These are phyloP conservation scores for Drosophila triauraria DNA, from an alignment of 1,140 invertebrate genomes.

Conservation along the genomic window DNA sequence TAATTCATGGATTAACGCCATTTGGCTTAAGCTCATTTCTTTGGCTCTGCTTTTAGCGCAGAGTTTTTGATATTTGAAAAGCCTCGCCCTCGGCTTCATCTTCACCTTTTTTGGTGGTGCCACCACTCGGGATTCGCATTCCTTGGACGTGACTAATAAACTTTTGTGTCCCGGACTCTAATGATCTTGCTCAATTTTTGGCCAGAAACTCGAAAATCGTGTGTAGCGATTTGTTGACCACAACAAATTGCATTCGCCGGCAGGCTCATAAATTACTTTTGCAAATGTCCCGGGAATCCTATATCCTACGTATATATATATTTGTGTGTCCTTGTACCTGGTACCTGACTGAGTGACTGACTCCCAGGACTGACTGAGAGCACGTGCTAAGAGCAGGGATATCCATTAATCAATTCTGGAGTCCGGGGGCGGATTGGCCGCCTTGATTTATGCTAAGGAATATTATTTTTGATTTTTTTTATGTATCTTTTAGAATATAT, in stretches of 20 bases:
- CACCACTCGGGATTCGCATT: conserved; percentile 56
- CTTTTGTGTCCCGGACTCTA: conserved; percentile 48
- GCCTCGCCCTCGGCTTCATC: conserved; percentile 54
- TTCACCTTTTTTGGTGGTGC: conserved; percentile 46
- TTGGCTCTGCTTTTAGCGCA: conserved; percentile 74
- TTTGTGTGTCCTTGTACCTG: conserved; percentile 51
- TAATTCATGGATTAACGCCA: conserved; percentile 85
- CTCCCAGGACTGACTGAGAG: conserved; percentile 53
- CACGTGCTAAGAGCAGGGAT: conserved; percentile 76
- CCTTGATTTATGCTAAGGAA: conserved; percentile 73
- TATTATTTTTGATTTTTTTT: conserved; percentile 58
- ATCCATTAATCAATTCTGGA: conserved; percentile 71
- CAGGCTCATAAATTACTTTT: conserved; percentile 71
- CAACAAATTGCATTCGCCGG: conserved; percentile 77
- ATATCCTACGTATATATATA: not conserved
- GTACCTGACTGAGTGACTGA: conserved; percentile 64
- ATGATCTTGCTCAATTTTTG: conserved; percentile 54
- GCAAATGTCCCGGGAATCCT: conserved; percentile 36
- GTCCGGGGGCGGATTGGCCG: conserved; percentile 9
- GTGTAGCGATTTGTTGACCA: conserved; percentile 81
- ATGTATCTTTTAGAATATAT: conserved; percentile 19
- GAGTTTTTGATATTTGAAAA: conserved; percentile 51
- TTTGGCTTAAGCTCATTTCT: conserved; percentile 82
- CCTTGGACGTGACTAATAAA: conserved; percentile 82
- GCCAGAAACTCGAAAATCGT: conserved; percentile 51